A percentile compares a stretch with the other conserved stretches of the same genome.
Conservation (phyloP, 2,888 invertebrate species). For the Volucella bombylans region DNA sequence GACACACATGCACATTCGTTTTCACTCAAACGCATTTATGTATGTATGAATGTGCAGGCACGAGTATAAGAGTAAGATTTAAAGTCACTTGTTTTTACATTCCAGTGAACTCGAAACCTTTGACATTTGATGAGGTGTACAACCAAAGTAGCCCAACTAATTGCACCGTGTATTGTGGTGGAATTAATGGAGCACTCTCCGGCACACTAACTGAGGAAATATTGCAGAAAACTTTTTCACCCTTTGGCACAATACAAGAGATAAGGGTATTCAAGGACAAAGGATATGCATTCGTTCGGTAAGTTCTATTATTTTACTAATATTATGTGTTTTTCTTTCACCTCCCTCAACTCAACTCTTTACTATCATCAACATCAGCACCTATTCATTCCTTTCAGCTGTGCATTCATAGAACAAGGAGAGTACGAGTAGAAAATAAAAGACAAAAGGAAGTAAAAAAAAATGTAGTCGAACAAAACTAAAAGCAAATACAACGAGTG, state of each 20-base stretch:
- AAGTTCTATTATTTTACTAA: constrained; percentile 77
- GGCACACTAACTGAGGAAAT: constrained; percentile 97
- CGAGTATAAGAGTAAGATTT: constrained; percentile 13
- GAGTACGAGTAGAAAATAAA: neutral
- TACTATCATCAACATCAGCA: too few species aligned
- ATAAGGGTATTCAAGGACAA: constrained; percentile 99
- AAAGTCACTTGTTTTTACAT: constrained; percentile 74
- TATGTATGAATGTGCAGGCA: constrained; percentile 25
- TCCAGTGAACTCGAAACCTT: constrained; percentile 93
- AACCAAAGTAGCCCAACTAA: constrained; percentile 99
- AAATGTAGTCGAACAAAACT: constrained; percentile 45
- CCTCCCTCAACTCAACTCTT: constrained; percentile 8
- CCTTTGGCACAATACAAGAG: constrained; percentile 98
- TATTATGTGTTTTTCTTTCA: constrained; percentile 30
- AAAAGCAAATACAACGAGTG: constrained; percentile 62
- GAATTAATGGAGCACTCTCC: constrained; percentile 86
- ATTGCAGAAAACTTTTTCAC: constrained; percentile 97
- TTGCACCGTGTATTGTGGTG: constrained; percentile 99
- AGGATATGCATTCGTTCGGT: constrained; percentile 98
- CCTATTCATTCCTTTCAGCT: neutral
- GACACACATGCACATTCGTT: too few species aligned
- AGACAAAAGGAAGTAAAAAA: constrained; percentile 11
- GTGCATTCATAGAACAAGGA: neutral
- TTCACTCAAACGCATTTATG: constrained; percentile 21
- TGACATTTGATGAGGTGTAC: constrained; percentile 98